A percentile compares a stretch with the other conserved stretches of the same genome.
These are phyloP conservation scores for Drosophila austrosaltans DNA, from an alignment of 2,888 invertebrate species.

Conservation along the genomic window DNA sequence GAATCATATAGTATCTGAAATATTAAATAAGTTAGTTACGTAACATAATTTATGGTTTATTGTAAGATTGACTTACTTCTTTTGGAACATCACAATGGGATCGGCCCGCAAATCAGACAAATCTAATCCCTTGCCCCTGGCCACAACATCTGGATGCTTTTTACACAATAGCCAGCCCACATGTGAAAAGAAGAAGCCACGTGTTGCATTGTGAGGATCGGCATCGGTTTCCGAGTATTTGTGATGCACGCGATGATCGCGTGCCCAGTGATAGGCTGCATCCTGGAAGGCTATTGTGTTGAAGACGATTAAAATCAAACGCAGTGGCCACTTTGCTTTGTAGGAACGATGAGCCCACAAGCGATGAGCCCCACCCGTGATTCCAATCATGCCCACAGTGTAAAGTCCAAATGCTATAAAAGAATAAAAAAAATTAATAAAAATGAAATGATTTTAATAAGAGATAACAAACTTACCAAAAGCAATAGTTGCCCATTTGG, in stretches of 20 bases:
- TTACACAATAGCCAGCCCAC: conserved; percentile 96
- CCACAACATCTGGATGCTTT: conserved; percentile 95
- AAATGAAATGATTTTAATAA: neutral
- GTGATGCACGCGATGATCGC: conserved; percentile 94
- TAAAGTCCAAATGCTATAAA: conserved; percentile 89
- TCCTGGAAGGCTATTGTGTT: conserved; percentile 96
- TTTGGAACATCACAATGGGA: conserved; percentile 92
- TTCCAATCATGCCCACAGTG: conserved; percentile 91
- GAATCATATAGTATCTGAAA: conserved; percentile 88
- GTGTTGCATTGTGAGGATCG: conserved; percentile 95
- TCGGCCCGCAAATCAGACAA: conserved; percentile 92
- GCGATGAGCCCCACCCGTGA: conserved; percentile 97
- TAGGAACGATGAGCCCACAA: conserved; percentile 97
- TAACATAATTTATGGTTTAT: neutral
- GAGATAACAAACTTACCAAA: conserved; percentile 86
- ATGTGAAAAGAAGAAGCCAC: conserved; percentile 98
- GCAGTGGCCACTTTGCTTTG: conserved; percentile 95
- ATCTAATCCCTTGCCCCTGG: conserved; percentile 93
- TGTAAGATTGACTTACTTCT: conserved; percentile 87
- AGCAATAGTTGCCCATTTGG: conserved; percentile 88
- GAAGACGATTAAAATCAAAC: conserved; percentile 90
- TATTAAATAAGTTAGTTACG: neutral
- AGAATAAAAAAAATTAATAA: conserved; percentile 62
- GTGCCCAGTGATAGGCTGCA: conserved; percentile 90
- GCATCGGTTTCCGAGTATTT: conserved; percentile 97